These are phyloP conservation scores for Sminthurinus signatus DNA, from an alignment of 1,140 invertebrate genomes.

Conservation along the genomic window DNA sequence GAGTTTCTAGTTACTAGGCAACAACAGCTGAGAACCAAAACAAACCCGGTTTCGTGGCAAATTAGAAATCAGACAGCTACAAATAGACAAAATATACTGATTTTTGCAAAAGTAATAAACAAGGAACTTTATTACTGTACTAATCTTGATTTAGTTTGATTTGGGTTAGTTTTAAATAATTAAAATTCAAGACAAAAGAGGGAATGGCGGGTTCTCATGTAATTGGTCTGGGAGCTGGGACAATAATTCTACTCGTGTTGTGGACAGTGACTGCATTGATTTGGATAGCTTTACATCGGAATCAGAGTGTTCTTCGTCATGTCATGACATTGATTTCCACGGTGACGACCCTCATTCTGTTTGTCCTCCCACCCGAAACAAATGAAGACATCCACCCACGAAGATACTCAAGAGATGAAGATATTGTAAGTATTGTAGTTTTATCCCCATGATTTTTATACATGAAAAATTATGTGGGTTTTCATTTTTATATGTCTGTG, in stretches of 20 bases:
- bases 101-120: too few species aligned
- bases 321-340: neutral
- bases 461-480: neutral
- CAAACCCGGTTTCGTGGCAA: too few species aligned
- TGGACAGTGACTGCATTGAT: constrained; percentile 12
- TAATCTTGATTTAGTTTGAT: too few species aligned
- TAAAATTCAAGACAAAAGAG: too few species aligned
- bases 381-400: neutral
- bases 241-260: constrained; percentile 17
- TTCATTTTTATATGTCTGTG: neutral
- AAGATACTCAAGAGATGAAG: neutral
- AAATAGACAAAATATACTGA: too few species aligned
- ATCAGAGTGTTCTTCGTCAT: neutral
- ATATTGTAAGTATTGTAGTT: neutral
- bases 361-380: constrained; percentile 14
- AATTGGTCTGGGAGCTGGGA: constrained; percentile 13
- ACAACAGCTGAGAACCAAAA: too few species aligned
- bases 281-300: constrained; percentile 13
- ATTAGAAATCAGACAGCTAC: too few species aligned
- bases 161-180: too few species aligned
- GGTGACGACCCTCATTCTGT: constrained; percentile 4
- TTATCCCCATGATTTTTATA: neutral
- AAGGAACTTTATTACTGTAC: too few species aligned
- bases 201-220: constrained; percentile 18
- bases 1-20: too few species aligned